A percentile compares a stretch with the other conserved stretches of the same genome.
These are phyloP conservation scores for Orchesellides sinensis DNA, from an alignment of 2,888 invertebrate species.

Conservation along the genomic window DNA sequence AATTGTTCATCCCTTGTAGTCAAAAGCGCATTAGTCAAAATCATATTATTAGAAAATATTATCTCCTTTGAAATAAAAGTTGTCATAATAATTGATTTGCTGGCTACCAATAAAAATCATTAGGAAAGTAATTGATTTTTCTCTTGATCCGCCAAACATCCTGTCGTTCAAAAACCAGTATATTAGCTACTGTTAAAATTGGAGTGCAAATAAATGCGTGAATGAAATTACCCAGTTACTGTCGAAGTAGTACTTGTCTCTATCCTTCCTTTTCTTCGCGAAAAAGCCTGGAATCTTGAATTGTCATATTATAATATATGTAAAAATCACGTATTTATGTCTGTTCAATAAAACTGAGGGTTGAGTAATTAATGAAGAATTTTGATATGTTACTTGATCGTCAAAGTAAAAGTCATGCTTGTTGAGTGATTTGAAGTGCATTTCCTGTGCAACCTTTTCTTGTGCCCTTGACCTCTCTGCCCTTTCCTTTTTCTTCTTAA, in stretches of 20 bases:
- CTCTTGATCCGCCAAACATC: conserved; percentile 61
- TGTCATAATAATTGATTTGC: neutral
- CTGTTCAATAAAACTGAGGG: no score
- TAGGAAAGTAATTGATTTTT: conserved; percentile 32
- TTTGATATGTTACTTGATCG: conserved; percentile 27
- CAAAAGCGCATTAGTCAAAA: neutral
- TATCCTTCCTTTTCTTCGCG: conserved; percentile 19
- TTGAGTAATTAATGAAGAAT: conserved; percentile 23
- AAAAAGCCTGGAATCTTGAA: conserved; percentile 52
- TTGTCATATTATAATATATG: neutral
- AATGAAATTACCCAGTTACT: conserved; percentile 23
- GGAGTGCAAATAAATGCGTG: neutral
- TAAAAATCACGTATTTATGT: no score
- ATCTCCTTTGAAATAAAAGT: neutral
- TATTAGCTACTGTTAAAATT: neutral
- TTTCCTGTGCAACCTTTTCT: conserved; percentile 21
- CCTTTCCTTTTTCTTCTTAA: conserved; percentile 18
- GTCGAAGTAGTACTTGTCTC: conserved; percentile 54
- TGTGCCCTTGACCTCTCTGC: neutral
- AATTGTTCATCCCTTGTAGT: conserved; percentile 41
- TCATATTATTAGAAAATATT: neutral
- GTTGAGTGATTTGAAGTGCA: conserved; percentile 24
- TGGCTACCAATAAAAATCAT: conserved; percentile 53
- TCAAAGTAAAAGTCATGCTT: conserved; percentile 58
- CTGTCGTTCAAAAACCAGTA: no score